Conservation (phyloP, 2,797 vertebrate genomes). For the Fundulus diaphanus region DNA sequence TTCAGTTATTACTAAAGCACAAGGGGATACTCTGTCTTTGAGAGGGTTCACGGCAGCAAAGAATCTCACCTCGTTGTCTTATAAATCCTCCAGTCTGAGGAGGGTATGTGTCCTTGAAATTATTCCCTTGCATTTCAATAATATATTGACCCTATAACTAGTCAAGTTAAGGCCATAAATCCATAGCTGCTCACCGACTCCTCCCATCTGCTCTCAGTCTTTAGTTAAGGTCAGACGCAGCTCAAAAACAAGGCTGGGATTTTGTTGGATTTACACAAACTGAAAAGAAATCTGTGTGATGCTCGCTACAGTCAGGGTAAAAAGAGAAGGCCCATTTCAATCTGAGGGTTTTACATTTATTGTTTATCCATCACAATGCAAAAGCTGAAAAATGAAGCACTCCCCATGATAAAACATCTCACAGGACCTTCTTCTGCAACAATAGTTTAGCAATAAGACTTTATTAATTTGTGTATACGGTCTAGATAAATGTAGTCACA, state of each 20-base stretch:
- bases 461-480: neutral
- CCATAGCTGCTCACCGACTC: conserved; percentile 60
- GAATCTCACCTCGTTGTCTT: conserved; percentile 62
- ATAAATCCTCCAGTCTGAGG: conserved; percentile 71
- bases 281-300: conserved; percentile 25
- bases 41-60: conserved; percentile 65
- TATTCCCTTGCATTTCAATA: conserved; percentile 77
- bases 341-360: neutral
- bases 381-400: neutral
- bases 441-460: neutral
- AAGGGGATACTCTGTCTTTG: conserved; percentile 53
- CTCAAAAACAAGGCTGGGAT: conserved; percentile 70
- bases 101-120: conserved; percentile 65
- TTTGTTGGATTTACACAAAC: conserved; percentile 71
- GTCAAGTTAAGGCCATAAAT: conserved; percentile 75
- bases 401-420: neutral
- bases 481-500: too few relatives aligned
- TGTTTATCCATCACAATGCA: neutral
- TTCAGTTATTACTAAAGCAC: conserved; percentile 54
- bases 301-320: neutral
- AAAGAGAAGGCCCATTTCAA: neutral
- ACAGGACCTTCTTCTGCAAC: neutral
- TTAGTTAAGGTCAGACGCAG: conserved; percentile 69
- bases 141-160: conserved; percentile 75
- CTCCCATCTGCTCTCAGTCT: conserved; percentile 47